Evolutionary conservation across 2,113 vertebrate species (phyloP).

Genomic region (Crotalus horridus): DNA sequence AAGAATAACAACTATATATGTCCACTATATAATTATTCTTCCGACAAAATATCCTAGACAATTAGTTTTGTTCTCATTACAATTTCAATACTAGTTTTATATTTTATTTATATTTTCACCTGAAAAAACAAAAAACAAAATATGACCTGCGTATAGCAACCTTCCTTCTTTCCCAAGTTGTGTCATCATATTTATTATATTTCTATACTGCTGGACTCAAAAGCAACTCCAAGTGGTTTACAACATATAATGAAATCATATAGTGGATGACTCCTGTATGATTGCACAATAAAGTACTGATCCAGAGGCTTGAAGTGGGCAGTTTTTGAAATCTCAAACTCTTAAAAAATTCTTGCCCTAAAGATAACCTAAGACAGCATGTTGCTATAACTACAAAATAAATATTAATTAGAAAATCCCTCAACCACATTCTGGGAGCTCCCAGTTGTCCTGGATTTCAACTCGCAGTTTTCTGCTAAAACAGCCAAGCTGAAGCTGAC

Average conservation of each 20-base stretch:
- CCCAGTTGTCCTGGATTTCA: background rate
- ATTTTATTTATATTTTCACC: background rate
- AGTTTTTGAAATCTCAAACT: background rate
- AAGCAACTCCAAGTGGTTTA: background rate
- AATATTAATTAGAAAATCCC: background rate
- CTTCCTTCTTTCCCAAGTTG: background rate
- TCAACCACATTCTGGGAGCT: background rate
- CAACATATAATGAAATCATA: background rate
- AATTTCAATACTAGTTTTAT: background rate
- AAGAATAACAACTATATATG: slow-evolving; percentile 4
- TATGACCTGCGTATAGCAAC: background rate
- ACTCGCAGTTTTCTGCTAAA: background rate
- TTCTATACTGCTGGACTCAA: background rate
- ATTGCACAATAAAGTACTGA: background rate
- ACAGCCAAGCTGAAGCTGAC: background rate
- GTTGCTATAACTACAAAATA: background rate
- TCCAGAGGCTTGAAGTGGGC: background rate
- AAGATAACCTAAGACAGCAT: background rate
- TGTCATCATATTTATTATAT: background rate
- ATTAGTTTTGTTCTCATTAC: background rate
- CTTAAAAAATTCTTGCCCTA: background rate
- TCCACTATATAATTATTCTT: background rate
- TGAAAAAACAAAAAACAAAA: background rate
- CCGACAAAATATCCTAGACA: background rate
- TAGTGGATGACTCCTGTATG: background rate